Base-by-base conservation (phyloP, 2,888 invertebrate species). In the Tuberolachnus salignus region DNA sequence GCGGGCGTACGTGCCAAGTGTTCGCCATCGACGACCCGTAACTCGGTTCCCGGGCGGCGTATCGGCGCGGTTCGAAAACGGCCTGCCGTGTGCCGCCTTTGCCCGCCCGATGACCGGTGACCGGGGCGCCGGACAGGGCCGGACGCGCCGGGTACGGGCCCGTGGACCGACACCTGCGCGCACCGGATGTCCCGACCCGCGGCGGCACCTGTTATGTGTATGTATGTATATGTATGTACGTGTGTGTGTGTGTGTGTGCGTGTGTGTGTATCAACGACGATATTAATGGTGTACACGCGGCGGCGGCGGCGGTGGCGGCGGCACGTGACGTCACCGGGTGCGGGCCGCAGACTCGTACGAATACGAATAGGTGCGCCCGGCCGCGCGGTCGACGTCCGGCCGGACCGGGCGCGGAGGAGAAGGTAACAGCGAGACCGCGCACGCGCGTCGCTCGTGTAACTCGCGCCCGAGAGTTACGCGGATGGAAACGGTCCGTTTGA, bases 151-250 rank as follows among this genome's bases (percentile, higher is more conserved):
- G n/a, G 57, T 19, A 34, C 42, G 8, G 67, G 23, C 57, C 67
- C 57, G 19, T 55, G 49, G 66, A 16, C 75, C 14, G 44, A 55
- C 75, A 67, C 73, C 73, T 74, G 73, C 8, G 73, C n/a, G 42
- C 53, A 74, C 73, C 73, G 73, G 73, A 74, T 66, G 74, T 74
- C 34, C 63, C 64, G 53, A 42, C 64, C 63, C 42, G 73, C 21
- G 53, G n/a, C 34, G 53, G 34, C 42, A 44, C 64, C 44, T 14
- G 44, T 19, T 3, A 0, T 13, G 1, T 11, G 14, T n/a, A 14
- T 44, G 34, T 53, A 53, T 53, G 8, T 53, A 44, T 44, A 44
- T 44, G 10, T 44, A 44, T 44, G 6, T 44, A 44, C 10, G 44
- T 44, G 6, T 10, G 44, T 44, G 10, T 10, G 44, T n/a, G n/a